Conservation (phyloP, 2,113 vertebrate genomes). For the Myotis brandtii region DNA sequence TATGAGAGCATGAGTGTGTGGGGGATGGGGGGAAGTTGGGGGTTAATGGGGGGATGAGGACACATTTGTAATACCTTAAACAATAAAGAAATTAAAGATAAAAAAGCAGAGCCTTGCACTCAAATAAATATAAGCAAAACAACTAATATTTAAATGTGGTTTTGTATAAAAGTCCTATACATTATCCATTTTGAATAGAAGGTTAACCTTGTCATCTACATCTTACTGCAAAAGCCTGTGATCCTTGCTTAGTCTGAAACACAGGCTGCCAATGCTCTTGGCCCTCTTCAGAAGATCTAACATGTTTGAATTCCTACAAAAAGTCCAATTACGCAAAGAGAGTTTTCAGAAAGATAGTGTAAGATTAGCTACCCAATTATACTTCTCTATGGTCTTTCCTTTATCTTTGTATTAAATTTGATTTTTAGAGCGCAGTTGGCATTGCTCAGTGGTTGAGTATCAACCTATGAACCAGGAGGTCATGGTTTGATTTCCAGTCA, state of each 20-base stretch:
- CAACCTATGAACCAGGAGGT: too few relatives aligned
- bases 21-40: too few relatives aligned
- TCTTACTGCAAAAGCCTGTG: background rate
- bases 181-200: background rate
- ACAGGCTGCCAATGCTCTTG: background rate
- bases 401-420: background rate
- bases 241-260: background rate
- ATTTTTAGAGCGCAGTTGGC: background rate
- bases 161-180: background rate
- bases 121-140: background rate
- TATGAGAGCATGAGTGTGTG: too few relatives aligned
- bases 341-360: conserved; percentile 4
- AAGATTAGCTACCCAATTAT: background rate
- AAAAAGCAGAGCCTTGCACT: background rate
- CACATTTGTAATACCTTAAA: too few relatives aligned
- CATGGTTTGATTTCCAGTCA: too few relatives aligned
- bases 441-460: too few relatives aligned
- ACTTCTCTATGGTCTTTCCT: background rate
- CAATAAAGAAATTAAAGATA: too few relatives aligned
- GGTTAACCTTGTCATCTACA: background rate
- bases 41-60: too few relatives aligned
- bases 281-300: background rate
- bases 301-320: background rate
- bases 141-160: background rate
- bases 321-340: background rate